Evolutionary conservation across 2,797 vertebrate genomes (phyloP).

Genomic region (Carduelis carduelis): DNA sequence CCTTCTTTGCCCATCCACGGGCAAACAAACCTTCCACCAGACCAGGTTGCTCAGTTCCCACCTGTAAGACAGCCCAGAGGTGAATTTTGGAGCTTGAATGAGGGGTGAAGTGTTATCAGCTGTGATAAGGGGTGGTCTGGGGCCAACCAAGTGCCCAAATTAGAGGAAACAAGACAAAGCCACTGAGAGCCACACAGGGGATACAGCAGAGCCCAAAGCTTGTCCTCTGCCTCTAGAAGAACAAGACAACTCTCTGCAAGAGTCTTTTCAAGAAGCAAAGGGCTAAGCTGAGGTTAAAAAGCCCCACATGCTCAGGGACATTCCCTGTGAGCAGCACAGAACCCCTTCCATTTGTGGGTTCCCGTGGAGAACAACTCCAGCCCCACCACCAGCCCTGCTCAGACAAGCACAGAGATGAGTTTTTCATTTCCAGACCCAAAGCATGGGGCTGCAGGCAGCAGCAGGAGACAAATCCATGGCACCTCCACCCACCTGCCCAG

Average conservation of each 20-base stretch:
- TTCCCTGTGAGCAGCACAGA: neutral
- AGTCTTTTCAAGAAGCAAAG: neutral
- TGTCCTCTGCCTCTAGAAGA: neutral
- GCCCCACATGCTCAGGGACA: neutral
- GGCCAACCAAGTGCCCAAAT: rapidly evolving
- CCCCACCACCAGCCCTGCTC: neutral
- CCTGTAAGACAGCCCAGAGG: neutral
- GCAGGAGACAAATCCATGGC: neutral
- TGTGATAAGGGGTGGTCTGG: rapidly evolving
- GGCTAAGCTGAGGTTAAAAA: neutral
- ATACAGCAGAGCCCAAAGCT: neutral
- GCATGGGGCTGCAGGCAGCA: neutral
- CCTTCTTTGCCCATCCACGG: neutral
- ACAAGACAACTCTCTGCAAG: too few species aligned
- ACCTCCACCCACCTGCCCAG: neutral
- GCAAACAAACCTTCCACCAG: neutral
- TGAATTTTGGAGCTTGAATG: neutral
- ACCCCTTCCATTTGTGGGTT: neutral
- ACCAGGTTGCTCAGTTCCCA: neutral
- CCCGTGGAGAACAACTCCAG: neutral
- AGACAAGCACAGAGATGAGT: rapidly evolving
- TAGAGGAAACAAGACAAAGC: neutral
- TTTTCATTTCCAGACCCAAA: neutral
- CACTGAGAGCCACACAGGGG: neutral
- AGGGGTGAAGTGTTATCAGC: rapidly evolving